Evolutionary conservation across 2,113 vertebrate genomes (phyloP), one percentile per base, ranked within the genome.

Genomic region (Melierax canorus): DNA sequence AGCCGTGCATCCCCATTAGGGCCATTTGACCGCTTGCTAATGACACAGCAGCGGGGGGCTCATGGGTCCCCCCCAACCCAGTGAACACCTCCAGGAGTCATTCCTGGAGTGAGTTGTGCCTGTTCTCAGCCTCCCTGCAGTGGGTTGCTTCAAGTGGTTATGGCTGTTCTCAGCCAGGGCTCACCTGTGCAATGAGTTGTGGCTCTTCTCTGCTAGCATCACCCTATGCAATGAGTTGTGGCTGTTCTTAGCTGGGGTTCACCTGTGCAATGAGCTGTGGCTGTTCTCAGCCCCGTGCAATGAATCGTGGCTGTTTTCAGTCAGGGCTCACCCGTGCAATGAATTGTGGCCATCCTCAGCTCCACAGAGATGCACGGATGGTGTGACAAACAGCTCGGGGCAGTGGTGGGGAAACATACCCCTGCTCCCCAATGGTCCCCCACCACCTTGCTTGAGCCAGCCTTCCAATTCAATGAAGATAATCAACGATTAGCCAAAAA

Each of bases 11-110:
- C 92, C 88, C 87, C 79, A 79, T 95, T 89, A 97, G 73, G 90
- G 84, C 86, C 92, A 22, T 96, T 96, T 97, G 96, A 94, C 95
- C 90, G 46, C 92, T n/a, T 23, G 48, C 26, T 85, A 85, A 83
- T 75, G 91, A 74, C 90, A 46, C 0, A 3, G 45, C 1, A 11
- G 16, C 3, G 43, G 36, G 30, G 39, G 73, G 41, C 23, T 23
- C 0, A 5, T 3, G 2, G 5, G 46, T 17, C 15, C 39, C 60
- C 23, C 11, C 2, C 41, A 23, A 34, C 34, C 51, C 9, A 0
- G 51, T 1, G 1, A 36, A 13, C 5, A 19, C 29, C n/a, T 38
- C 45, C 1, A 3, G 3, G 66, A 50, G 24, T 12, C 68, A 51
- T 59, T 87, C 63, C 86, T 59, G 88, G 4, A 9, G 32, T 12